Conservation (phyloP, 1,140 invertebrate species). For the Holotrichia oblita region DNA sequence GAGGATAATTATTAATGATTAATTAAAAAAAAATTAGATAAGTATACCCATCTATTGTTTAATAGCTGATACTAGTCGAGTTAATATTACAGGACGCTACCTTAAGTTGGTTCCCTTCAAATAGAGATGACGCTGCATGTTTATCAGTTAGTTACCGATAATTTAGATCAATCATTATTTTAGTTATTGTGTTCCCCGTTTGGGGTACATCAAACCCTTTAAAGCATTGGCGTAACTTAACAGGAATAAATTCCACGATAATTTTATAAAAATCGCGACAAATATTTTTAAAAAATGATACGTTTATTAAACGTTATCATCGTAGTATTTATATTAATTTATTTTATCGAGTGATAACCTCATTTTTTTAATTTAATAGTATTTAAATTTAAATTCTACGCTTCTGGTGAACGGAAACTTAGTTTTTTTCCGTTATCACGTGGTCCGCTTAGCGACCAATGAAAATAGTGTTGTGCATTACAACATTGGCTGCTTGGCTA, state of each 20-base stretch:
- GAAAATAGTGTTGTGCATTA: constrained; percentile 36
- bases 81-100: too few relatives aligned
- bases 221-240: not conserved
- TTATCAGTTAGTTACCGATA: not conserved
- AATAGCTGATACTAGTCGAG: too few relatives aligned
- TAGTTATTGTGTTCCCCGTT: not conserved
- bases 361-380: not conserved
- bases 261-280: not conserved
- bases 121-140: not conserved
- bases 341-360: not conserved
- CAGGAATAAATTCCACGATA: not conserved
- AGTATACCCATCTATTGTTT: too few relatives aligned
- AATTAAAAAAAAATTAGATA: too few relatives aligned
- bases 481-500: constrained; percentile 28
- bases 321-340: not conserved
- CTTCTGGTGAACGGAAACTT: not conserved
- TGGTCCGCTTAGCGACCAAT: constrained; percentile 21
- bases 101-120: too few relatives aligned
- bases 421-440: not conserved
- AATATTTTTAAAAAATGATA: not conserved
- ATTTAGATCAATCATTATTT: not conserved
- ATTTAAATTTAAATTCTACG: not conserved
- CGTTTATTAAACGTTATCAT: not conserved
- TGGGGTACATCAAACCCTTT: not conserved
- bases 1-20: too few relatives aligned